Conservation (phyloP, 2,113 vertebrate species). For the Lampris incognitus region DNA sequence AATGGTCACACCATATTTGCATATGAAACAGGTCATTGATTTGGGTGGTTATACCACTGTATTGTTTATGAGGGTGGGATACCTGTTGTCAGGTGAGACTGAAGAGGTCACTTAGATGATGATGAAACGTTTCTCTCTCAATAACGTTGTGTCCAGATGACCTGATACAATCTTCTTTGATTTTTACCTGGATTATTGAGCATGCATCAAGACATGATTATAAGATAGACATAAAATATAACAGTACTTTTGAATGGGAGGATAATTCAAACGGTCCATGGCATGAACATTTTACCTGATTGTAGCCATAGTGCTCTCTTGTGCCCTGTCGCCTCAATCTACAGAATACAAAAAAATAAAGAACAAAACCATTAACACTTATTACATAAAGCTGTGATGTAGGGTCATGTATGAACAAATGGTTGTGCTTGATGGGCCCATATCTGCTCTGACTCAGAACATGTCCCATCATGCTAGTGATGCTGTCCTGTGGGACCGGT, state of each 20-base stretch:
- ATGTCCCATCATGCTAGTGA: slow-evolving; percentile 53
- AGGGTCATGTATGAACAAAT: slow-evolving; percentile 3
- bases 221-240: background rate
- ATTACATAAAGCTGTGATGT: background rate
- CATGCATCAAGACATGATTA: background rate
- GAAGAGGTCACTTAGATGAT: too few relatives aligned
- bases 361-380: slow-evolving; percentile 6
- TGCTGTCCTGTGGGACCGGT: slow-evolving; percentile 33
- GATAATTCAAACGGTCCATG: background rate
- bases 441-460: slow-evolving; percentile 29
- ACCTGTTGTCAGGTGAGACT: too few relatives aligned
- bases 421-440: background rate
- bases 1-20: too few relatives aligned
- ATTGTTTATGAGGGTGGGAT: too few relatives aligned
- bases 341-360: slow-evolving; percentile 34
- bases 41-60: too few relatives aligned
- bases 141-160: too few relatives aligned
- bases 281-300: slow-evolving; percentile 70
- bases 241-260: background rate
- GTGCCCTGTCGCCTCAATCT: slow-evolving; percentile 78
- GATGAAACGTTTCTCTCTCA: too few relatives aligned
- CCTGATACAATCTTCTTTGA: too few relatives aligned
- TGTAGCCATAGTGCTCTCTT: slow-evolving; percentile 80
- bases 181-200: too few relatives aligned
- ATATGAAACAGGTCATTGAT: too few relatives aligned